phyloP scores from a whole-genome alignment of 35 echinoderm and acorn worm genomes.

The Diadema setosum region DNA sequence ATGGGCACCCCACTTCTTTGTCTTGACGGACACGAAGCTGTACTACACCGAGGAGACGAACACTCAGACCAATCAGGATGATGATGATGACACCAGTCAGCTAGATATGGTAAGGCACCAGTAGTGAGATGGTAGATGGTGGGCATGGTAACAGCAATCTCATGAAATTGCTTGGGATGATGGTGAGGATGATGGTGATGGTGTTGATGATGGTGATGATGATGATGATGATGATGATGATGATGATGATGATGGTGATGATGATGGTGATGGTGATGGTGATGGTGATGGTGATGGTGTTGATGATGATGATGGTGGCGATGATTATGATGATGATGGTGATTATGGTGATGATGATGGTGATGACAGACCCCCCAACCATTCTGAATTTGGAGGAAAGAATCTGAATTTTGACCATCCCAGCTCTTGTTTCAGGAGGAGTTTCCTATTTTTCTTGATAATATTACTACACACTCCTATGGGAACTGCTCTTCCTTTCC shows the following conservation, averaged over 20 bases:
- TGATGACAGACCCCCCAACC: too few relatives aligned
- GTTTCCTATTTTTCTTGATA: too few relatives aligned
- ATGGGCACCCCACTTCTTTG: slow-evolving; percentile 90
- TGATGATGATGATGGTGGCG: background rate
- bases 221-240: background rate
- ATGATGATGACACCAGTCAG: slow-evolving; percentile 85
- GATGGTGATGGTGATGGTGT: background rate
- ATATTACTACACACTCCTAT: too few relatives aligned
- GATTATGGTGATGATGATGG: background rate
- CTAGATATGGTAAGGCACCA: slow-evolving; percentile 29
- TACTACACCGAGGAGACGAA: slow-evolving; percentile 76
- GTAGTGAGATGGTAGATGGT: background rate
- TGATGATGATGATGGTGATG: background rate
- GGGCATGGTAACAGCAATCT: background rate
- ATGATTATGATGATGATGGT: background rate
- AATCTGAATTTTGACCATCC: too few relatives aligned
- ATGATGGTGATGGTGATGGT: background rate
- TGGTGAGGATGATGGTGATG: background rate
- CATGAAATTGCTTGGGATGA: background rate
- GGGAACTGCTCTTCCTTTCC: too few relatives aligned
- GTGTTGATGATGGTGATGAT: background rate
- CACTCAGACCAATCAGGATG: slow-evolving; percentile 53
- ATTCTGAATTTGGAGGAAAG: too few relatives aligned
- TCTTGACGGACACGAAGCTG: slow-evolving; percentile 74
- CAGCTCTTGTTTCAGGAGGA: too few relatives aligned